Evolutionary conservation across 2,888 invertebrate genomes (phyloP), one percentile per base, ranked within the genome.

Genomic region (Athrips mouffetella): DNA sequence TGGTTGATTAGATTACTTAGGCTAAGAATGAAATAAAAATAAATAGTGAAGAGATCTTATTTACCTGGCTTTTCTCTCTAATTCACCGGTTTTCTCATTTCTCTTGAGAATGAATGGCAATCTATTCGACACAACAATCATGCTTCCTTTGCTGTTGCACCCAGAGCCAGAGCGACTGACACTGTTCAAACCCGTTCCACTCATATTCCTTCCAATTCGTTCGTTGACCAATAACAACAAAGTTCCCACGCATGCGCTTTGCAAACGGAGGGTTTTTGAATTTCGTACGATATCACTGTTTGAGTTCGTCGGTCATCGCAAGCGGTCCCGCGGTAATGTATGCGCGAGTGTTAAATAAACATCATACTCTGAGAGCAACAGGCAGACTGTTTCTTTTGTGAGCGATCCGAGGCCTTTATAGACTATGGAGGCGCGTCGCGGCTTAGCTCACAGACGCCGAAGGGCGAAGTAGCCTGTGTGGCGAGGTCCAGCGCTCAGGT

Each of bases 71-170:
- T 94, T 95, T 57, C 97, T 91, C 64, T 93, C 91, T 65, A 96
- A 89, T 37, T 90, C 89, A 39, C 93, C 93, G 51, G 93, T 93
- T 63, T 90, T 89, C 47, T 92, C 90, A 87, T 95, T 91, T 73
- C 94, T 91, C 72, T 91, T 92, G 54, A 97, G 88, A 55, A 96
- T 94, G 84, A 97, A 97, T 5, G 97, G 97, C 73, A 97, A 88
- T 61, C 97, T 90, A 85, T 97, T 97, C 59, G 97, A 96, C 52
- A 97, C 96, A 61, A 97, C 96, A 68, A 97, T 96, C 91, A 97
- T 93, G 73, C 93, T 94, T 62, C 92, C 93, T 65, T 91, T 91
- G 70, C 89, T 89, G 63, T 86, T 88, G 68, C 88, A 88, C 73
- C 75, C 62, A n/a, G n/a, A n/a, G 7, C 27, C 27, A n/a, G 76